Conservation (phyloP, 2,113 vertebrate genomes). For the Tor tambroides region DNA sequence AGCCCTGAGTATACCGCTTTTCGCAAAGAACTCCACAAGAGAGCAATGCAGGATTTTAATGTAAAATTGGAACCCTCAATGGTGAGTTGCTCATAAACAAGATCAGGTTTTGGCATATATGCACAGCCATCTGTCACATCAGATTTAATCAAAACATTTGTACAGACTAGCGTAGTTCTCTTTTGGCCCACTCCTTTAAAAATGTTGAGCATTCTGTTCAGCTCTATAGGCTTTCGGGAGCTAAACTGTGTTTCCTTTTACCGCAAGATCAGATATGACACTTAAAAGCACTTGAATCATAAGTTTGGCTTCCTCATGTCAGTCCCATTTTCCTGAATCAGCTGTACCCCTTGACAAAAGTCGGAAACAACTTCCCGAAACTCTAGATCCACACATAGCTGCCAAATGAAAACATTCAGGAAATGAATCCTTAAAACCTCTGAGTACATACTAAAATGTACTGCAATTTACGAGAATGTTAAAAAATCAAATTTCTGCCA, state of each 20-base stretch:
- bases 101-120: not conserved
- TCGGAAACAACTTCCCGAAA: conserved; percentile 41
- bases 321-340: conserved; percentile 53
- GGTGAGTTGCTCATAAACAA: conserved; percentile 73
- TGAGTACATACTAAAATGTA: conserved; percentile 10
- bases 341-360: conserved; percentile 41
- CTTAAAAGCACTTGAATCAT: conserved; percentile 49
- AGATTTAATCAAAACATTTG: conserved; percentile 27
- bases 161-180: conserved; percentile 21
- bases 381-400: conserved; percentile 18
- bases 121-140: conserved; percentile 27
- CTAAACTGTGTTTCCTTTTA: conserved; percentile 33
- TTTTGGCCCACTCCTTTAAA: conserved; percentile 10
- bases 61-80: conserved; percentile 87
- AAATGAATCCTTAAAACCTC: not conserved
- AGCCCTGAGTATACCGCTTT: conserved; percentile 89
- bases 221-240: conserved; percentile 15
- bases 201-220: conserved; percentile 20
- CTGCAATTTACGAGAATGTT: not conserved
- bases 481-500: not conserved
- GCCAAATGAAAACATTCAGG: conserved; percentile 8
- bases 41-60: conserved; percentile 85
- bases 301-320: conserved; percentile 51
- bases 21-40: conserved; percentile 85
- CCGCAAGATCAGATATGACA: conserved; percentile 51